A percentile compares a stretch with the other conserved stretches of the same genome.
phyloP scores from a whole-genome alignment of 2,888 invertebrate species.

The Trissonchulus latispiculum region DNA sequence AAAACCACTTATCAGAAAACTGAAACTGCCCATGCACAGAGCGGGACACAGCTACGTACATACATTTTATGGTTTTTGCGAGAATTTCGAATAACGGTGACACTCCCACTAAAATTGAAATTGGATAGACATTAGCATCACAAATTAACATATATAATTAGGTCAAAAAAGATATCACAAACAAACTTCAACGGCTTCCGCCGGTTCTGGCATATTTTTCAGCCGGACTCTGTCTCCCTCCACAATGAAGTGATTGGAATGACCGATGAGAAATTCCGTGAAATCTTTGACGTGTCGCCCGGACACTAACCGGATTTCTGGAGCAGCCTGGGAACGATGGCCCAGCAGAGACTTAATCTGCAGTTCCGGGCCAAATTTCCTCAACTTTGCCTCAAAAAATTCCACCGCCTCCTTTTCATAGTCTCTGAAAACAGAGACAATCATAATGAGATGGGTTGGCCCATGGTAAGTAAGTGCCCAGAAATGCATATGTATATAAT shows the following conservation, averaged over 20 bases:
- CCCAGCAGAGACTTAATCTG: constrained; percentile 91
- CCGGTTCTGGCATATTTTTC: constrained; percentile 41
- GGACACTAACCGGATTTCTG: constrained; percentile 90
- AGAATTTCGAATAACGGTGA: too few species aligned
- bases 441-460: too few species aligned
- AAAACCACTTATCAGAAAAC: not conserved
- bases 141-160: too few species aligned
- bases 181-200: constrained; percentile 25
- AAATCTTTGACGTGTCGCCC: constrained; percentile 88
- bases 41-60: too few species aligned
- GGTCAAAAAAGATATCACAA: too few species aligned
- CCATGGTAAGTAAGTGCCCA: too few species aligned
- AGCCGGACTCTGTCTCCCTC: constrained; percentile 46
- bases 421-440: constrained; percentile 52
- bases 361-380: constrained; percentile 91
- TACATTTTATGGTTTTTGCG: too few species aligned
- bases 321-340: constrained; percentile 65
- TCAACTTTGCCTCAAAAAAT: constrained; percentile 86
- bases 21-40: too few species aligned
- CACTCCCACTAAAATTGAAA: too few species aligned
- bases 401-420: constrained; percentile 93
- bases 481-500: too few species aligned
- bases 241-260: constrained; percentile 71
- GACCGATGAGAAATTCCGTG: constrained; percentile 71
- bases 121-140: too few species aligned